Evolutionary conservation across 2,888 invertebrate species (phyloP).

Genomic region (Aphodius granarius): DNA sequence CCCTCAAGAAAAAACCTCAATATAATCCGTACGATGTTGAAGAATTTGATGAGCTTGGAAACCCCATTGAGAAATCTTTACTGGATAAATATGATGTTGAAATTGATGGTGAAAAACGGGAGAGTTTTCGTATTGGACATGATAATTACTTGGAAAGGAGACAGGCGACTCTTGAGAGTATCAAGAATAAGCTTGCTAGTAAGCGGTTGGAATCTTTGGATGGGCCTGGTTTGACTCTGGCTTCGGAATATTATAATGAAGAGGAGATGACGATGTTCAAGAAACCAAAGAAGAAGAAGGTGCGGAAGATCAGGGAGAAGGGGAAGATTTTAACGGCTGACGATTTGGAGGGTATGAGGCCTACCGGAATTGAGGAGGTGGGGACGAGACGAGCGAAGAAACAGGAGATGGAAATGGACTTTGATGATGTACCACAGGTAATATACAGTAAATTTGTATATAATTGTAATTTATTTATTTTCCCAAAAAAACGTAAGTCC

Average conservation of each 20-base stretch:
- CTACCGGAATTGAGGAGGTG: constrained; percentile 29
- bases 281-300: constrained; percentile 80
- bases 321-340: constrained; percentile 68
- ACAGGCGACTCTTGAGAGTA: constrained; percentile 52
- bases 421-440: constrained; percentile 66
- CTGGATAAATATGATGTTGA: constrained; percentile 95
- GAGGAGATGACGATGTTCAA: constrained; percentile 88
- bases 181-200: constrained; percentile 64
- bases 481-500: too few relatives aligned
- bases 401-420: constrained; percentile 57
- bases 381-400: constrained; percentile 52
- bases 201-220: constrained; percentile 76
- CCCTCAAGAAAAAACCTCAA: constrained; percentile 81
- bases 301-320: constrained; percentile 69
- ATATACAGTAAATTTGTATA: neutral
- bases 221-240: constrained; percentile 68
- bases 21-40: constrained; percentile 86
- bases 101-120: constrained; percentile 72
- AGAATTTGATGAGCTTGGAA: constrained; percentile 69
- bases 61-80: constrained; percentile 66
- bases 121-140: constrained; percentile 77
- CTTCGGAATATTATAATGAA: constrained; percentile 85
- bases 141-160: constrained; percentile 61
- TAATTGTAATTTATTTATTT: too few relatives aligned
- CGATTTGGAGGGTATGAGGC: constrained; percentile 58